Conservation (phyloP, 2,113 vertebrate species). For the Melanerpes aurifrons region DNA sequence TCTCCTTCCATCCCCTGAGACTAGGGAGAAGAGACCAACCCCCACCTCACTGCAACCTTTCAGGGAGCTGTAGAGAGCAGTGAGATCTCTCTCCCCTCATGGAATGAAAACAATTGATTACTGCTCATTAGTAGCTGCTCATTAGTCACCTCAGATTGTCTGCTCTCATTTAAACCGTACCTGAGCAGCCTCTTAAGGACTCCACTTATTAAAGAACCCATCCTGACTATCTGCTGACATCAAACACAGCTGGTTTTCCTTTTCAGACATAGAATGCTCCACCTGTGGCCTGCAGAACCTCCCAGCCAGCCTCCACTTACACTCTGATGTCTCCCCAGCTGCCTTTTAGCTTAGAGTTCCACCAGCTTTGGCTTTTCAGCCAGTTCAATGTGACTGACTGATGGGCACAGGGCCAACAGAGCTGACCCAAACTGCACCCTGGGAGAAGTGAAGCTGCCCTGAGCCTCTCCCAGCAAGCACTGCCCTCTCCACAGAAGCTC, state of each 20-base stretch:
- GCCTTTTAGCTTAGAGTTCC: background rate
- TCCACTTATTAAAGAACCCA: accelerated
- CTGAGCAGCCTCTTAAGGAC: background rate
- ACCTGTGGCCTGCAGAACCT: background rate
- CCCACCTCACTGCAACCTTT: too few species aligned
- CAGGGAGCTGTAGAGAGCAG: too few species aligned
- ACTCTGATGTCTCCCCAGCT: background rate
- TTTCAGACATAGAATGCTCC: background rate
- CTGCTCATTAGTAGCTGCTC: too few species aligned
- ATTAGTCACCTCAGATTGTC: background rate
- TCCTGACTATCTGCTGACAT: background rate
- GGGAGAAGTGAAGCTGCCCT: background rate
- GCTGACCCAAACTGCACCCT: background rate
- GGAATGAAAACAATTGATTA: too few species aligned
- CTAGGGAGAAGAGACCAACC: too few species aligned
- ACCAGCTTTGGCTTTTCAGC: background rate
- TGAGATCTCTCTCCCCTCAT: too few species aligned
- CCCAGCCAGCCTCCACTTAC: background rate
- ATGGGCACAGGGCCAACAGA: background rate
- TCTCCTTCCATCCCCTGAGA: too few species aligned
- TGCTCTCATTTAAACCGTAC: background rate
- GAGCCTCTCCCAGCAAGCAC: background rate
- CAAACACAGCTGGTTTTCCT: background rate
- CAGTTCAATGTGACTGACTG: accelerated
- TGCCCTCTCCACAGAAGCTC: background rate